phyloP scores from a whole-genome alignment of 2,888 invertebrate species.

The Rhabditoides inermis region DNA sequence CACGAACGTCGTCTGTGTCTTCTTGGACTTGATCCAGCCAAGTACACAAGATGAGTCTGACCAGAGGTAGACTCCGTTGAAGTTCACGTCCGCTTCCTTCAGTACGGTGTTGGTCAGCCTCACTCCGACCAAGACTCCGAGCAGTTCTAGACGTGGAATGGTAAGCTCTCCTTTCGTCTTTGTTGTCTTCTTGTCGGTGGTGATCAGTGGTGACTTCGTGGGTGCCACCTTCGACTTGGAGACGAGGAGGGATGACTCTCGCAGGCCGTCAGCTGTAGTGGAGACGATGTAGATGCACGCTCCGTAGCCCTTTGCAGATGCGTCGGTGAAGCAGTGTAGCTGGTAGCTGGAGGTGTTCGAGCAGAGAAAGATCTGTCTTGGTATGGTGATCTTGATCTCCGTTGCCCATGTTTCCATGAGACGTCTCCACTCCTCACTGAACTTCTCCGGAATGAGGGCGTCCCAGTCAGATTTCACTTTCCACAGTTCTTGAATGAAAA shows the following conservation, averaged over 20 bases:
- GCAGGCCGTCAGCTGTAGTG: background rate
- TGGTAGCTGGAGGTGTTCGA: background rate
- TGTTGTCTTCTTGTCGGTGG: too few relatives aligned
- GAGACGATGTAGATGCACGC: background rate
- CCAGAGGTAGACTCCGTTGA: slow-evolving; percentile 9
- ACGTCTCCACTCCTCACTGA: background rate
- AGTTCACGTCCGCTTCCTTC: slow-evolving; percentile 1
- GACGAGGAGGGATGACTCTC: background rate
- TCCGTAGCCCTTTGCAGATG: background rate
- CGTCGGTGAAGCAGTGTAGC: slow-evolving; percentile 2
- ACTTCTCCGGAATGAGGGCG: background rate
- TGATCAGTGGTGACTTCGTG: background rate
- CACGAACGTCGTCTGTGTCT: too few relatives aligned
- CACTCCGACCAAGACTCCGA: slow-evolving; percentile 9
- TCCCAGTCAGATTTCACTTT: background rate
- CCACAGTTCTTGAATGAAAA: slow-evolving; percentile 2
- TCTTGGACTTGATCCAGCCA: slow-evolving; percentile 1
- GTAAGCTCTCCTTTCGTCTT: too few relatives aligned
- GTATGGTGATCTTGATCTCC: background rate
- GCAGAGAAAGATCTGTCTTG: background rate
- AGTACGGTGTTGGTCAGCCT: background rate
- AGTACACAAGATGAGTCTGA: slow-evolving; percentile 8
- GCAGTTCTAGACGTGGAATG: slow-evolving; percentile 17
- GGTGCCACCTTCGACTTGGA: slow-evolving; percentile 1
- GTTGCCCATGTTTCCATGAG: background rate